A percentile compares a stretch with the other conserved stretches of the same genome.
Conservation (phyloP, 92 coral and sea anemone genomes). For the Palythoa grandis region DNA sequence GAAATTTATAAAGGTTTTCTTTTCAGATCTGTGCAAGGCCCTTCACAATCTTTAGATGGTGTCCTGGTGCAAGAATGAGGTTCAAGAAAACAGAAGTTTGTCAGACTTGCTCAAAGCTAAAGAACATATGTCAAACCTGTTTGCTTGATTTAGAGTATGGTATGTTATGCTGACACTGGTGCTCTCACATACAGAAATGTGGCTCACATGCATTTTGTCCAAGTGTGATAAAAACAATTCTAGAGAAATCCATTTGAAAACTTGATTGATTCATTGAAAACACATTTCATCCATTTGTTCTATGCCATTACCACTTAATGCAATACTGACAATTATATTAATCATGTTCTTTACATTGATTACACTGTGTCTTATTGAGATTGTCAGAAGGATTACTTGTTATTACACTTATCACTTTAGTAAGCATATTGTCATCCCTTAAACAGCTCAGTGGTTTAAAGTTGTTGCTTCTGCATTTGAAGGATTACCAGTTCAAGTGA, state of each 20-base stretch:
- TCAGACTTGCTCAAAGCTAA: slow-evolving; percentile 96
- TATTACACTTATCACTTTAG: neutral
- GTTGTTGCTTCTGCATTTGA: neutral
- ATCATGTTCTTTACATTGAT: too few relatives aligned
- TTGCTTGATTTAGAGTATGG: slow-evolving; percentile 97
- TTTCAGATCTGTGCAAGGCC: slow-evolving; percentile 95
- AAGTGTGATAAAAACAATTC: too few relatives aligned
- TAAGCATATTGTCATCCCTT: too few relatives aligned
- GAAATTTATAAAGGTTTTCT: neutral
- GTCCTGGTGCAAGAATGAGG: slow-evolving; percentile 99
- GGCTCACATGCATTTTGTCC: too few relatives aligned
- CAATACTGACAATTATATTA: too few relatives aligned
- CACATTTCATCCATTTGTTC: too few relatives aligned
- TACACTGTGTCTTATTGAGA: too few relatives aligned
- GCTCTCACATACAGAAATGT: too few relatives aligned
- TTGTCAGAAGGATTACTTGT: too few relatives aligned
- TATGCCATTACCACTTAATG: too few relatives aligned
- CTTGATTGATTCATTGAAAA: too few relatives aligned
- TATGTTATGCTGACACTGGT: neutral
- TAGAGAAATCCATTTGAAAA: too few relatives aligned
- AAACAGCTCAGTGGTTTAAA: neutral
- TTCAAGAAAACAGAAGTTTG: slow-evolving; percentile 99
- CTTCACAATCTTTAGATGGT: slow-evolving; percentile 98
- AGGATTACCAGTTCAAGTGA: slow-evolving; percentile 98
- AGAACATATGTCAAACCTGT: slow-evolving; percentile 97